phyloP scores from a whole-genome alignment of 2,888 invertebrate species.

The Sarcophaga carnaria region DNA sequence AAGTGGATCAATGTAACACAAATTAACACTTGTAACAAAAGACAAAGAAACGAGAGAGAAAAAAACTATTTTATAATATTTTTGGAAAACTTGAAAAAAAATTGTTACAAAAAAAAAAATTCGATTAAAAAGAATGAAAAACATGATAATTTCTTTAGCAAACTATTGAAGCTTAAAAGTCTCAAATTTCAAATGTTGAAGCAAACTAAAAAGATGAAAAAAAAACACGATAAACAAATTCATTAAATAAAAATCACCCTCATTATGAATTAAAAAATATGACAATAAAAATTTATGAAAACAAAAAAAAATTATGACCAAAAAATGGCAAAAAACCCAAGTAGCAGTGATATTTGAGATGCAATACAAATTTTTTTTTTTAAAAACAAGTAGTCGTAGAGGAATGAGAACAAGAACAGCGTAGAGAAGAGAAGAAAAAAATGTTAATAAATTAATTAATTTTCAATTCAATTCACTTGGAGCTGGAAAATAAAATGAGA shows the following conservation, averaged over 20 bases:
- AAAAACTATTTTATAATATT: not conserved
- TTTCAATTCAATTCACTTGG: constrained; percentile 59
- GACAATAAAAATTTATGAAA: constrained; percentile 49
- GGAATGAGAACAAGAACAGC: constrained; percentile 21
- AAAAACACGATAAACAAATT: constrained; percentile 52
- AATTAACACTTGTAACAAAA: constrained; percentile 14
- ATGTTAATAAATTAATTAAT: not conserved
- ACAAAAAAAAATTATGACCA: constrained; percentile 1
- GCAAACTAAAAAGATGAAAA: constrained; percentile 10
- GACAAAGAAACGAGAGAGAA: not conserved
- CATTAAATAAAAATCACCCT: constrained; percentile 64
- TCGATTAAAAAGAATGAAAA: not conserved
- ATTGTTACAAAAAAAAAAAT: constrained; percentile 25
- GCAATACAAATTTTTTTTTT: not conserved
- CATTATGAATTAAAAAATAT: constrained; percentile 62
- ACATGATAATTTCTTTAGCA: constrained; percentile 45
- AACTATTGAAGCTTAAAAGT: constrained; percentile 66
- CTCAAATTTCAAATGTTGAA: constrained; percentile 60
- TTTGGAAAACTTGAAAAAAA: constrained; percentile 25
- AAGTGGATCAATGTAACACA: constrained; percentile 5
- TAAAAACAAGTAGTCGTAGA: constrained; percentile 46
- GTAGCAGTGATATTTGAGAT: constrained; percentile 52
- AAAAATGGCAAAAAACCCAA: constrained; percentile 35
- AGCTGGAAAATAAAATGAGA: constrained; percentile 12
- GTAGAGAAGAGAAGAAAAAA: not conserved